phyloP scores from a whole-genome alignment of 2,113 vertebrate genomes.

The Aegithalos caudatus region DNA sequence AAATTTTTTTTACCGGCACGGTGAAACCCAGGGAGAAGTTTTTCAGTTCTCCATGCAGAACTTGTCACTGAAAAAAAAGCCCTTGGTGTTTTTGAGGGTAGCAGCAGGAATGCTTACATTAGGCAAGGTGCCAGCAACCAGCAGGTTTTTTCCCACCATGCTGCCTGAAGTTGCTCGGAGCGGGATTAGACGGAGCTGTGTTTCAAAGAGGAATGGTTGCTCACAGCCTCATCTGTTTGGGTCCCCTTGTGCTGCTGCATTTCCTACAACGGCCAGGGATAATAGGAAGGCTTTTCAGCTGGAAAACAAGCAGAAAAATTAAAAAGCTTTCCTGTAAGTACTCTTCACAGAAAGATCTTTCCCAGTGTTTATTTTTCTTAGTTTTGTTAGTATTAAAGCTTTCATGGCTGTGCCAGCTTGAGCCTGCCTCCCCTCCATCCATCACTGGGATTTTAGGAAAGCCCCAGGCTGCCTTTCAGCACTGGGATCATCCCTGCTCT shows the following conservation, averaged over 20 bases:
- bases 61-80: neutral
- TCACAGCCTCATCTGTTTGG: neutral
- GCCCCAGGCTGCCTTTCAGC: neutral
- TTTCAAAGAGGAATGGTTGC: conserved; percentile 52
- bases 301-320: conserved; percentile 11
- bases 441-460: neutral
- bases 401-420: neutral
- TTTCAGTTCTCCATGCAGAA: neutral
- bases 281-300: conserved; percentile 4
- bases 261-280: neutral
- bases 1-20: neutral
- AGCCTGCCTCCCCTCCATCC: neutral
- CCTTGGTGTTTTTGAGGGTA: conserved; percentile 12
- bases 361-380: neutral
- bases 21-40: neutral
- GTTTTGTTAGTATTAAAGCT: neutral
- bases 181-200: neutral
- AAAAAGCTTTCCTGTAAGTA: neutral
- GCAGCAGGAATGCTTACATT: conserved; percentile 46
- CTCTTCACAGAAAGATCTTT: neutral
- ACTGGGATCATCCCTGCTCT: neutral
- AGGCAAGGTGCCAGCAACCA: conserved; percentile 60
- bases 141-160: conserved; percentile 41
- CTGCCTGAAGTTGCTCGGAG: conserved; percentile 43
- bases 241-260: neutral